Evolutionary conservation across 2,888 invertebrate genomes (phyloP).

Genomic region (Metalampra italica): DNA sequence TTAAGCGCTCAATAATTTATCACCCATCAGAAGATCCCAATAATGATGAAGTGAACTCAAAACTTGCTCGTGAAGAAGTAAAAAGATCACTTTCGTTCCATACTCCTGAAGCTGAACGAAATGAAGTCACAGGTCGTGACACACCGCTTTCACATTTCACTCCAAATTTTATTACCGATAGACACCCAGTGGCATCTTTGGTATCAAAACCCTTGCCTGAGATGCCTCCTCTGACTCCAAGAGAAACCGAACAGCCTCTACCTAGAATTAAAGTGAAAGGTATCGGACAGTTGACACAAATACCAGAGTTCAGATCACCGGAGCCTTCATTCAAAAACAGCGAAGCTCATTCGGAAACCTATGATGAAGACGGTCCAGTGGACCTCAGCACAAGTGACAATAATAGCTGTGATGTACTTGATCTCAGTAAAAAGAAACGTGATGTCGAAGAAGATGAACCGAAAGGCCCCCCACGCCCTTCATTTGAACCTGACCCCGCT

Average conservation of each 20-base stretch:
- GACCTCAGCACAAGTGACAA: constrained; percentile 83
- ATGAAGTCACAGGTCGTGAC: constrained; percentile 55
- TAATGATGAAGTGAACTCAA: constrained; percentile 83
- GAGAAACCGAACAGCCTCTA: constrained; percentile 54
- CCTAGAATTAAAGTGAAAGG: constrained; percentile 81
- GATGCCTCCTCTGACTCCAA: constrained; percentile 42
- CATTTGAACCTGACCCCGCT: constrained; percentile 58
- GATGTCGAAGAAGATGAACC: constrained; percentile 55
- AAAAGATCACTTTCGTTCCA: constrained; percentile 77
- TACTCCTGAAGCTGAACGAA: constrained; percentile 70
- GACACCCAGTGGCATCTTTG: constrained; percentile 63
- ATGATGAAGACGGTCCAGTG: constrained; percentile 79
- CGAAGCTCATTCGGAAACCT: constrained; percentile 52
- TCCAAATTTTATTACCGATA: constrained; percentile 63
- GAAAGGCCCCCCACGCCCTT: constrained; percentile 62
- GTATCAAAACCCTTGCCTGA: constrained; percentile 58
- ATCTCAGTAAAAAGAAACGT: constrained; percentile 88
- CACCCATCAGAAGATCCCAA: constrained; percentile 92
- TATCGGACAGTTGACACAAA: constrained; percentile 80
- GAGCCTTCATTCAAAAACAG: constrained; percentile 52
- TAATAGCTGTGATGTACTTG: constrained; percentile 83
- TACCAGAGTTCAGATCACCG: constrained; percentile 66
- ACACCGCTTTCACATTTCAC: constrained; percentile 67
- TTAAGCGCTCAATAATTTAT: constrained; percentile 91
- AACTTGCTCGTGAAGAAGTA: constrained; percentile 74